phyloP scores from a whole-genome alignment of 2,888 invertebrate species.

The Phymatocera aterrima region DNA sequence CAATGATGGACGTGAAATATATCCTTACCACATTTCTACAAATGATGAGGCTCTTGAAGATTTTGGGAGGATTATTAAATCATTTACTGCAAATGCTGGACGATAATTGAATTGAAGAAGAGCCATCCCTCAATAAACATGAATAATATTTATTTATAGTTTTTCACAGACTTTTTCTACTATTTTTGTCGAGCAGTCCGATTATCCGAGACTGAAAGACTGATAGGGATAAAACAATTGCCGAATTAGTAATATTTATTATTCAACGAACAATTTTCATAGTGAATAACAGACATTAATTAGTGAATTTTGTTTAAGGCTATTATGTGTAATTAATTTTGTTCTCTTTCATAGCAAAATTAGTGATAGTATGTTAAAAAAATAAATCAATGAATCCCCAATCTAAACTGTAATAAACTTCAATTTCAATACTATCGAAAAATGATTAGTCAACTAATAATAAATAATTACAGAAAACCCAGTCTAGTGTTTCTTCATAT shows the following conservation, averaged over 20 bases:
- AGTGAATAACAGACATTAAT: conserved; percentile 17
- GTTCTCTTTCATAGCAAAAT: too few species aligned
- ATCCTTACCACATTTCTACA: neutral
- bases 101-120: neutral
- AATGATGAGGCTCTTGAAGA: neutral
- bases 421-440: neutral
- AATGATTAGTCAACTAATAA: neutral
- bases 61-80: neutral
- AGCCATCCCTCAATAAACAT: neutral
- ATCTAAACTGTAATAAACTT: neutral
- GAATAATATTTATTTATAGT: too few species aligned
- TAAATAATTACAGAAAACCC: neutral
- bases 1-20: neutral
- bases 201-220: neutral
- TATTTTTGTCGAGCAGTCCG: too few species aligned
- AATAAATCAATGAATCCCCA: neutral
- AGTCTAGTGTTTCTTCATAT: conserved; percentile 72
- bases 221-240: neutral
- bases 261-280: conserved; percentile 21
- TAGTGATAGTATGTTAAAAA: too few species aligned
- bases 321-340: neutral
- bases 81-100: neutral
- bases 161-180: too few species aligned
- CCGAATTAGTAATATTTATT: conserved; percentile 23
- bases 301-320: neutral